Percentiles rank a stretch among this genome's conserved stretches.
phyloP scores from a whole-genome alignment of 2,797 vertebrate species.

The Prionace glauca region DNA sequence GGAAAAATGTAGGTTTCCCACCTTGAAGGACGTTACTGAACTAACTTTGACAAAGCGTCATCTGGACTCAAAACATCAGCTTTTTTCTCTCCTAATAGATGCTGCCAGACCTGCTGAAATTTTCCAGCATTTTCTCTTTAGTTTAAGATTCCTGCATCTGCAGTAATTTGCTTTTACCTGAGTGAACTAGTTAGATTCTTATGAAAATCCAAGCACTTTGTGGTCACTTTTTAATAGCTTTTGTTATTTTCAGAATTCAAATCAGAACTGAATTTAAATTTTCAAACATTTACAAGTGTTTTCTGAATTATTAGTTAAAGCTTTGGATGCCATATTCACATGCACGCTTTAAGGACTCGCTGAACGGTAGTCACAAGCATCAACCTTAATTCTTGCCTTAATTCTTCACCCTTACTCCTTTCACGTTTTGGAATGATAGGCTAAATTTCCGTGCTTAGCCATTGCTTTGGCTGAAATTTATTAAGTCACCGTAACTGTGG shows the following conservation, averaged over 20 bases:
- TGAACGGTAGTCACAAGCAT: neutral
- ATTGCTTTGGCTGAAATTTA: neutral
- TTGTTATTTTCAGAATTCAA: neutral
- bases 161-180: neutral
- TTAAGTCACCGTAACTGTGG: neutral
- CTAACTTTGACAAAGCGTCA: too few relatives aligned
- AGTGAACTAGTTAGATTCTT: neutral
- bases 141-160: too few relatives aligned
- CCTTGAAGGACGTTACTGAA: neutral
- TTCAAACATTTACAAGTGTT: neutral
- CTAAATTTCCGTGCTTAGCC: neutral
- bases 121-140: too few relatives aligned
- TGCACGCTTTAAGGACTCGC: neutral
- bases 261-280: neutral
- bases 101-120: too few relatives aligned
- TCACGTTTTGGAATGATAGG: neutral
- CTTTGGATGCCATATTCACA: neutral
- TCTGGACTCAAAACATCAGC: too few relatives aligned
- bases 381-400: neutral
- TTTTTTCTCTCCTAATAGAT: too few relatives aligned
- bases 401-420: neutral
- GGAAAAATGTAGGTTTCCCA: neutral
- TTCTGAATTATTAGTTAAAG: too few relatives aligned
- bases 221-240: neutral
- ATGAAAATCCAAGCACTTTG: neutral